Percentiles rank a stretch among this genome's conserved stretches.
Conservation (phyloP, 2,113 vertebrate species). For the Motacilla tschutschensis region DNA sequence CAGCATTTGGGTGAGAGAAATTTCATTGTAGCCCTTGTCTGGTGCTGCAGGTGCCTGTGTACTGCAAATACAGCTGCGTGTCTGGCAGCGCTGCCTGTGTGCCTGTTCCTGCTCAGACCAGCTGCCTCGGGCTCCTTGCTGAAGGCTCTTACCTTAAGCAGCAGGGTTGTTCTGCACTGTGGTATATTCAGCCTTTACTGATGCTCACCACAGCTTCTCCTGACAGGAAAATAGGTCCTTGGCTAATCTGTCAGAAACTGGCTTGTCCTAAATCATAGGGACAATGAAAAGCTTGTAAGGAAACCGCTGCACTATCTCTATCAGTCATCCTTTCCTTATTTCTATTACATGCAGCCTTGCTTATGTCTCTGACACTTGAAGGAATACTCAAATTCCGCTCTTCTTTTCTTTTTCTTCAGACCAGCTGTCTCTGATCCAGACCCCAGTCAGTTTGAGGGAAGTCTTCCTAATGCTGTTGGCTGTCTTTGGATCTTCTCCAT, state of each 20-base stretch:
- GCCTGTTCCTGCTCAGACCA: not conserved
- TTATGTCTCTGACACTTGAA: not conserved
- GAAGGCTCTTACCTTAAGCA: not conserved
- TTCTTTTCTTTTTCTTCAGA: constrained; percentile 15
- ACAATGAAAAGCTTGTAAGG: constrained; percentile 15
- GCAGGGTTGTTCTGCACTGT: not conserved
- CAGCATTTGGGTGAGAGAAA: not conserved
- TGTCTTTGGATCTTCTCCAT: not conserved
- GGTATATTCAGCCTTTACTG: not conserved
- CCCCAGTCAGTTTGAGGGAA: not conserved
- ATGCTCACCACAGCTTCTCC: not conserved
- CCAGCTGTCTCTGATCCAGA: not conserved
- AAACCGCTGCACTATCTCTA: not conserved
- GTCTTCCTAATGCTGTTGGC: not conserved
- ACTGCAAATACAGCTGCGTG: constrained; percentile 23
- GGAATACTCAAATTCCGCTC: not conserved
- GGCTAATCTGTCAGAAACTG: constrained; percentile 7
- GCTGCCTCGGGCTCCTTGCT: not conserved
- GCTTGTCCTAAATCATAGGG: not conserved
- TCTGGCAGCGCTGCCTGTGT: not conserved
- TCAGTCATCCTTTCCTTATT: constrained; percentile 18
- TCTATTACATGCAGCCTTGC: not conserved
- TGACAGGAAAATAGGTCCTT: not conserved
- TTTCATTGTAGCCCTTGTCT: not conserved
- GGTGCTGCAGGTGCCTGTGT: not conserved